phyloP scores from a whole-genome alignment of 1,140 invertebrate genomes.

The Zophobas morio region DNA sequence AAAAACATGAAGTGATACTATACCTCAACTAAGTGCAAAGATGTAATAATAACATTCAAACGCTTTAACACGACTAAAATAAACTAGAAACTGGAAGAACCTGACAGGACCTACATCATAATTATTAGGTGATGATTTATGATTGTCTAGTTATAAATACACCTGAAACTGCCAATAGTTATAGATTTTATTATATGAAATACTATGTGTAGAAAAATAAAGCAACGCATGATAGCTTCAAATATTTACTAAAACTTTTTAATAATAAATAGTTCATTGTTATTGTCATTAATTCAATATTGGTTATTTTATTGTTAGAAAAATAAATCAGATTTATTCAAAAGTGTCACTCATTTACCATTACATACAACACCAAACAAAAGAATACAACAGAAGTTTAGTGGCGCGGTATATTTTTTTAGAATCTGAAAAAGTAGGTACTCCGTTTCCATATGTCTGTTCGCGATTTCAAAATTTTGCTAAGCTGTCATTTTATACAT shows the following conservation, averaged over 20 bases:
- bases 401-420: too few relatives aligned
- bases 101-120: not conserved
- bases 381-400: too few relatives aligned
- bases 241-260: conserved; percentile 43
- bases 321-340: conserved; percentile 17
- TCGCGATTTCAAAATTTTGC: too few relatives aligned
- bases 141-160: conserved; percentile 35
- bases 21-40: conserved; percentile 25
- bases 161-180: conserved; percentile 50
- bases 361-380: too few relatives aligned
- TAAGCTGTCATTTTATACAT: too few relatives aligned
- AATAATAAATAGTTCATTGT: conserved; percentile 38
- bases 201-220: conserved; percentile 35
- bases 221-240: conserved; percentile 42
- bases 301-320: conserved; percentile 30
- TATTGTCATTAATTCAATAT: conserved; percentile 14
- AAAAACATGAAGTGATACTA: conserved; percentile 30
- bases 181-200: conserved; percentile 48
- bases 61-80: conserved; percentile 16
- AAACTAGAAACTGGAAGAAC: not conserved
- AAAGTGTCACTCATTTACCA: not conserved
- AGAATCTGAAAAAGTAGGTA: too few relatives aligned
- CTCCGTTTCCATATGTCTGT: too few relatives aligned
- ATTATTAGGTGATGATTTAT: conserved; percentile 34
- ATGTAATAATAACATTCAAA: conserved; percentile 4